Evolutionary conservation across 1,140 invertebrate species (phyloP).

Genomic region (Drosophila biarmipes): DNA sequence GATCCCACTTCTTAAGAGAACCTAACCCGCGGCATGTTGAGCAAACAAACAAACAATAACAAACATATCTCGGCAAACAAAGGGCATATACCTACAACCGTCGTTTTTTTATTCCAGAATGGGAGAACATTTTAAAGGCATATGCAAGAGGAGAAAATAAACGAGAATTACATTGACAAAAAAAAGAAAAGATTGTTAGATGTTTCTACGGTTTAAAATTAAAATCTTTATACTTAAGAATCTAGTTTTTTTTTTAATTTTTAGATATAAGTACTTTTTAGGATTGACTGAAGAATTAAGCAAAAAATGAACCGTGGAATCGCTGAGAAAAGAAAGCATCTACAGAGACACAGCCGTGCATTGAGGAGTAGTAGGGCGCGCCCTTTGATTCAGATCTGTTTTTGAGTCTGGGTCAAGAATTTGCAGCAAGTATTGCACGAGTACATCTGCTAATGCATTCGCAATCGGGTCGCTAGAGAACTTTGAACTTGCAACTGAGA

Average conservation of each 20-base stretch:
- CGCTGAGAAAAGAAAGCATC: background rate
- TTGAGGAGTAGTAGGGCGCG: slow-evolving; percentile 30
- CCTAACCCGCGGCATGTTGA: slow-evolving; percentile 36
- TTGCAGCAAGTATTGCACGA: background rate
- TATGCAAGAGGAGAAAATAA: slow-evolving; percentile 38
- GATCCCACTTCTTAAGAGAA: slow-evolving; percentile 8
- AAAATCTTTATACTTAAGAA: too few relatives aligned
- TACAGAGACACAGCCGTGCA: background rate
- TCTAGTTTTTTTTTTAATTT: too few relatives aligned
- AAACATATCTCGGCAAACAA: slow-evolving; percentile 43
- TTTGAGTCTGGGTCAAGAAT: slow-evolving; percentile 20
- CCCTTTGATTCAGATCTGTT: slow-evolving; percentile 49
- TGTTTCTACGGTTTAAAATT: too few relatives aligned
- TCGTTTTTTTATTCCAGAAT: slow-evolving; percentile 46
- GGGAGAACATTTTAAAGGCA: slow-evolving; percentile 15
- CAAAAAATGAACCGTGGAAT: too few relatives aligned
- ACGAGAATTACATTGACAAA: slow-evolving; percentile 10
- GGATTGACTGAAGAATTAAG: background rate
- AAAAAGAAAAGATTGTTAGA: slow-evolving; percentile 1
- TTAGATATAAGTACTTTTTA: too few relatives aligned
- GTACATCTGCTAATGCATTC: slow-evolving; percentile 14
- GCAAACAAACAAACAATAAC: slow-evolving; percentile 70
- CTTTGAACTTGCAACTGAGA: slow-evolving; percentile 37
- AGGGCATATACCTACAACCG: slow-evolving; percentile 25
- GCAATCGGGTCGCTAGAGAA: slow-evolving; percentile 20